A percentile compares a stretch with the other conserved stretches of the same genome.
These are phyloP conservation scores for Papilio elwesi DNA, from an alignment of 2,888 invertebrate species.

Conservation along the genomic window DNA sequence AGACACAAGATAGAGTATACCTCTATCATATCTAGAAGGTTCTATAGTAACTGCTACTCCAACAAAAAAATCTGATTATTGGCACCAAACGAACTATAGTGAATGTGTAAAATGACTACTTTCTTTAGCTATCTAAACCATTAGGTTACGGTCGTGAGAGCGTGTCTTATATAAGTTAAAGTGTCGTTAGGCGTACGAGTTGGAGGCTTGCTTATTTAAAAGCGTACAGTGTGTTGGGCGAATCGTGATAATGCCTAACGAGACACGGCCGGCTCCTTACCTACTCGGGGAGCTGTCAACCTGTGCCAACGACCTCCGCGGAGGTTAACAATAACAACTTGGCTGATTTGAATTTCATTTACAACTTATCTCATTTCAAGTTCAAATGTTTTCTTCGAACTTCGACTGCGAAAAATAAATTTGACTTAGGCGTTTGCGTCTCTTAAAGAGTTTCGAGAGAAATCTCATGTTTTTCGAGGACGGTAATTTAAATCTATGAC, in stretches of 20 bases:
- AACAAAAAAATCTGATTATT: no score
- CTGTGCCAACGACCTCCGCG: conserved; percentile 60
- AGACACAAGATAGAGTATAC: no score
- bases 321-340: conserved; percentile 49
- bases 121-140: no score
- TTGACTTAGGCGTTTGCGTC: not conserved
- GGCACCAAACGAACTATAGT: no score
- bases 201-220: conserved; percentile 20
- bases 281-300: conserved; percentile 50
- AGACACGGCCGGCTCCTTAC: conserved; percentile 51
- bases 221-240: conserved; percentile 14
- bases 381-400: conserved; percentile 30
- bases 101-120: no score
- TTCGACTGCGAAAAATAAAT: conserved; percentile 16
- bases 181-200: conserved; percentile 2
- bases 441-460: not conserved
- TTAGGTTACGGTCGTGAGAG: no score
- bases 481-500: not conserved
- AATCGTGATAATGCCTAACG: conserved; percentile 45
- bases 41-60: no score
- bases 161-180: no score
- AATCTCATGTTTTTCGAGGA: not conserved
- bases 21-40: no score
- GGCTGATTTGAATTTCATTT: conserved; percentile 45
- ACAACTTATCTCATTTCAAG: conserved; percentile 39